Evolutionary conservation across 2,888 invertebrate genomes (phyloP).

Genomic region (Hermodice carunculata): DNA sequence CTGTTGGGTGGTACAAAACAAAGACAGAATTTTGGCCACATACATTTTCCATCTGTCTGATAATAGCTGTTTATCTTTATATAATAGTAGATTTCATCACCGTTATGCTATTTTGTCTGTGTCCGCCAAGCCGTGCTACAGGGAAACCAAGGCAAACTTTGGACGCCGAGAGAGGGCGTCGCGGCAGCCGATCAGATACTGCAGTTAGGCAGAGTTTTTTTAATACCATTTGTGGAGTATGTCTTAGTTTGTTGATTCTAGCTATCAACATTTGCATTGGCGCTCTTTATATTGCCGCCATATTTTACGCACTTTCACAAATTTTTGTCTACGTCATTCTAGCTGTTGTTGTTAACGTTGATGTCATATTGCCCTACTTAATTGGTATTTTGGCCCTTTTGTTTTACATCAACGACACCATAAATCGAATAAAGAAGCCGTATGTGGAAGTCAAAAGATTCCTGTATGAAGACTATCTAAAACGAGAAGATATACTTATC

Average conservation of each 20-base stretch:
- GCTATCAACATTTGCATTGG: not conserved
- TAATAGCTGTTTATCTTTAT: not conserved
- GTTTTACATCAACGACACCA: not conserved
- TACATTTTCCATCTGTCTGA: not conserved
- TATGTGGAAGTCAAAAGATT: constrained; percentile 9
- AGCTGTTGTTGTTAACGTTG: constrained; percentile 8
- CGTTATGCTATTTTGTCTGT: constrained; percentile 2
- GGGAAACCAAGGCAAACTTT: too few relatives aligned
- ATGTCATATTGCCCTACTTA: not conserved
- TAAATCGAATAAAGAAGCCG: not conserved
- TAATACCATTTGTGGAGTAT: not conserved
- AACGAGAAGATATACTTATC: not conserved
- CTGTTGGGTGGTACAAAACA: constrained; percentile 7
- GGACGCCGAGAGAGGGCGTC: too few relatives aligned
- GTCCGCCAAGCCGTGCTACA: too few relatives aligned
- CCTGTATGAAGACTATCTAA: constrained; percentile 1
- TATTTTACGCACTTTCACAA: constrained; percentile 6
- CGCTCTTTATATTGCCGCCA: not conserved
- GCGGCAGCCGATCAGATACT: not conserved
- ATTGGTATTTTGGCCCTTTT: not conserved
- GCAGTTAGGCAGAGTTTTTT: not conserved
- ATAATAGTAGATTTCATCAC: not conserved
- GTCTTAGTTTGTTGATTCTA: not conserved
- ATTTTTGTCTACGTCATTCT: not conserved
- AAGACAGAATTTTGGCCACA: constrained; percentile 6